phyloP scores from a whole-genome alignment of 2,113 vertebrate species.

The Brachionichthys hirsutus region DNA sequence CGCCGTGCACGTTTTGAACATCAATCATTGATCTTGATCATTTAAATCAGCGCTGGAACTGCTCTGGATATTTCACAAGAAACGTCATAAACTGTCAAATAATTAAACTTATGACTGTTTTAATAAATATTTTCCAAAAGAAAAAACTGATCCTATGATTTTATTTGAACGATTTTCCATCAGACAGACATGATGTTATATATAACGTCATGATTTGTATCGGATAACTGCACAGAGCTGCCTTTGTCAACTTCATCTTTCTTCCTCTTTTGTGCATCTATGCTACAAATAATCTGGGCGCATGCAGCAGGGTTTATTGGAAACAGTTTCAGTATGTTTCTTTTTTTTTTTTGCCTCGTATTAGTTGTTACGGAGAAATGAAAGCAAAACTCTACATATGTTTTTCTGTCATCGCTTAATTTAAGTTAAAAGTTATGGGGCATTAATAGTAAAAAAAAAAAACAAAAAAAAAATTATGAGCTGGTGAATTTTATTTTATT shows the following conservation, averaged over 20 bases:
- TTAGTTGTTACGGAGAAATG: slow-evolving; percentile 13
- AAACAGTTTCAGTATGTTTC: neutral
- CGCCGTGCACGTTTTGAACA: neutral
- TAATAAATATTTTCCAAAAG: slow-evolving; percentile 11
- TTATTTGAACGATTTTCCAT: slow-evolving; percentile 12
- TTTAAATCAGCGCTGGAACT: slow-evolving; percentile 10
- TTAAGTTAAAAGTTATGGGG: neutral
- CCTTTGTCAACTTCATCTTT: neutral
- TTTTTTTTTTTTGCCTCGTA: slow-evolving; percentile 2
- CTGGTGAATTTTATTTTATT: slow-evolving; percentile 23
- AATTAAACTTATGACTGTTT: slow-evolving; percentile 26
- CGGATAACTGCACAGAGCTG: neutral
- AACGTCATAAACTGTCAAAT: slow-evolving; percentile 16
- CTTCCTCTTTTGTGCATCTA: neutral
- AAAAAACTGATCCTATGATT: slow-evolving; percentile 2
- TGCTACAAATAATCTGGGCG: slow-evolving; percentile 2
- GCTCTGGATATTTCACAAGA: slow-evolving; percentile 11
- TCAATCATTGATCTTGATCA: slow-evolving; percentile 5
- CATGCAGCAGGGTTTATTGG: neutral
- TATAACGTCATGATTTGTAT: slow-evolving; percentile 13
- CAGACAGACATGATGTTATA: slow-evolving; percentile 4
- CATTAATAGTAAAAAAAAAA: neutral
- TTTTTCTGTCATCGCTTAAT: slow-evolving; percentile 33
- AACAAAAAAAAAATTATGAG: slow-evolving; percentile 6
- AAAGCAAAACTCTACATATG: slow-evolving; percentile 13